Base-by-base conservation (phyloP, 2,113 vertebrate species). In the Podilymbus podiceps region DNA sequence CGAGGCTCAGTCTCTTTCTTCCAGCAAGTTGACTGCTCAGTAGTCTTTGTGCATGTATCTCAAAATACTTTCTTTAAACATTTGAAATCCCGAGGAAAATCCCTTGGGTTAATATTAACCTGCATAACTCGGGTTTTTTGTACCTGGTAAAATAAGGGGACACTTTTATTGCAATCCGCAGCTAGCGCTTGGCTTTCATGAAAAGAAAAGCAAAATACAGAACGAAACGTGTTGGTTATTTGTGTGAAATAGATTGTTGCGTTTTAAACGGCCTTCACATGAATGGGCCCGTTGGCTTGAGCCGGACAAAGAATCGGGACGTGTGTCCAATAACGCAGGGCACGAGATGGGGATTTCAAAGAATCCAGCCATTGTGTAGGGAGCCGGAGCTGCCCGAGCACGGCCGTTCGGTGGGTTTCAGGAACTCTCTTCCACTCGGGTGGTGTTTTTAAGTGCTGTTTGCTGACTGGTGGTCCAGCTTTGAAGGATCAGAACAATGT, bases 301-400 rank as follows among this genome's bases (percentile, higher is more conserved):
- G 38, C 89, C 1, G 82, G 79, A 95, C 95, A 96, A 97, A 96
- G 94, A 38, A 55, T 6, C 13, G 6, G 75, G 90, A 85, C 56
- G 38, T 73, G 77, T 67, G 75, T 96, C 82, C 78, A 20, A 6
- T 72, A 49, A 78, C n/a, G 22, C 83, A 42, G 78, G 94, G 68
- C 90, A 78, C 38, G 91, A 53, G 93, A 66, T 44, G 89, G 88
- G 85, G 80, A 81, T 96, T 95, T 88, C 86, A 66, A 13, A 95
- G 93, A 89, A 82, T 67, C 88, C 84, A 44, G 46, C 63, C 76
- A 52, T 89, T 96, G 95, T 95, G 91, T 12, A 11, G 78, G 72
- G 77, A 95, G 64, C 75, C 4, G 2, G 86, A 77, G 88, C 88
- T 90, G 72, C 89, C 66, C 11, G 9, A 44, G 73, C 71, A 52